Evolutionary conservation across 92 coral and sea anemone species (phyloP).

Genomic region (Porites divaricata): DNA sequence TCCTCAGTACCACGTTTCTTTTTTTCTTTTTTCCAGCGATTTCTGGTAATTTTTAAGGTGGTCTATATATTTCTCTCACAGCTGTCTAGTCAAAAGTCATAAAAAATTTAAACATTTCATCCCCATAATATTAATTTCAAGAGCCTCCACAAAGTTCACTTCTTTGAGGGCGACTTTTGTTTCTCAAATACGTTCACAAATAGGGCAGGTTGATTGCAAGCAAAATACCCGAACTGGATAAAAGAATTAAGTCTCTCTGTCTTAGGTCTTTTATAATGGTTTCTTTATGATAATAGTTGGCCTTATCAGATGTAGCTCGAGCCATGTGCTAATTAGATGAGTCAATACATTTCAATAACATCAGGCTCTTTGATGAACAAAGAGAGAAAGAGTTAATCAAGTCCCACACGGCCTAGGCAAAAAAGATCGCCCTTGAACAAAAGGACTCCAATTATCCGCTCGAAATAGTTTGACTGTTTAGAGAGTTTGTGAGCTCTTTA

Average conservation of each 20-base stretch:
- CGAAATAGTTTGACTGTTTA: slow-evolving; percentile 55
- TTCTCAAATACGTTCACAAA: slow-evolving; percentile 37
- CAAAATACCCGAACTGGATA: slow-evolving; percentile 26
- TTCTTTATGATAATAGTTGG: slow-evolving; percentile 30
- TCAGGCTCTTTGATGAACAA: slow-evolving; percentile 46
- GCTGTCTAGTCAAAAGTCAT: slow-evolving; percentile 39
- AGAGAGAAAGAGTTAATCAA: slow-evolving; percentile 16
- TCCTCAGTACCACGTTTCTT: neutral
- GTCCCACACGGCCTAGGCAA: slow-evolving; percentile 27
- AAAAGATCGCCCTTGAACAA: slow-evolving; percentile 35
- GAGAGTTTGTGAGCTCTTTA: slow-evolving; percentile 34
- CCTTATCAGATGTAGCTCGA: slow-evolving; percentile 27
- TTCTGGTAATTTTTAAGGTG: slow-evolving; percentile 28
- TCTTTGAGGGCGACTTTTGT: slow-evolving; percentile 25
- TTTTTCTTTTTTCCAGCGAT: neutral
- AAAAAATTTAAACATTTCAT: slow-evolving; percentile 43
- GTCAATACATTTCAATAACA: slow-evolving; percentile 71
- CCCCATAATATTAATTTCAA: slow-evolving; percentile 42
- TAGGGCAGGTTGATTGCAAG: slow-evolving; percentile 23
- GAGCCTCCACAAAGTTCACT: slow-evolving; percentile 30
- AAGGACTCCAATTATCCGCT: slow-evolving; percentile 33
- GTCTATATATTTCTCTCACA: slow-evolving; percentile 27
- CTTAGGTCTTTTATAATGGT: slow-evolving; percentile 36
- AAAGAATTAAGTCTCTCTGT: slow-evolving; percentile 10
- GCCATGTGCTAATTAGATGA: slow-evolving; percentile 77